Evolutionary conservation across 1,140 invertebrate species (phyloP).

Genomic region (Oedothorax gibbosus): DNA sequence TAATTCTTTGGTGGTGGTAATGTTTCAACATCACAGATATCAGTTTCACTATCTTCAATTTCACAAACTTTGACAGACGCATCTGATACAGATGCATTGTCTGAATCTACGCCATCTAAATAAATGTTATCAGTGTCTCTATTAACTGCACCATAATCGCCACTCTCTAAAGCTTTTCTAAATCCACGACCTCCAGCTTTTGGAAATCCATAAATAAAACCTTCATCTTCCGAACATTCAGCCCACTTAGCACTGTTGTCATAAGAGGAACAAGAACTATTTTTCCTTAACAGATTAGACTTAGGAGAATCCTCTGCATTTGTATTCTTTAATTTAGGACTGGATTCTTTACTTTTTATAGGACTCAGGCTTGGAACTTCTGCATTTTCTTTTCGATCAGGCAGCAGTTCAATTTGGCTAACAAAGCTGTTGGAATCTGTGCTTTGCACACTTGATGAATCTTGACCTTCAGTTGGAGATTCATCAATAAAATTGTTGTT

Average conservation of each 20-base stretch:
- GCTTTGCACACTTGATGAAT: slow-evolving; percentile 58
- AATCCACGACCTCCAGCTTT: slow-evolving; percentile 41
- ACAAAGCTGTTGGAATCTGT: slow-evolving; percentile 56
- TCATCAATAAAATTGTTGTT: slow-evolving; percentile 52
- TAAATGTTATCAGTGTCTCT: slow-evolving; percentile 33
- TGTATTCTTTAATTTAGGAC: slow-evolving; percentile 17
- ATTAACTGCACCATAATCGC: slow-evolving; percentile 45
- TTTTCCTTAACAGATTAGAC: slow-evolving; percentile 35
- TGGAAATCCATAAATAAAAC: slow-evolving; percentile 49
- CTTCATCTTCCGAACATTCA: slow-evolving; percentile 47
- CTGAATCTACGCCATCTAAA: slow-evolving; percentile 47
- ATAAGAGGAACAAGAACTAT: slow-evolving; percentile 33
- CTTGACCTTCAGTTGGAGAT: slow-evolving; percentile 53
- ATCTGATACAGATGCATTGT: slow-evolving; percentile 49
- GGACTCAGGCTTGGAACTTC: not conserved
- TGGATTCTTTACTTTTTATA: not conserved
- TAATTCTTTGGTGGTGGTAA: slow-evolving; percentile 59
- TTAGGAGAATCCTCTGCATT: slow-evolving; percentile 1
- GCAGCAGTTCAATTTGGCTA: slow-evolving; percentile 51
- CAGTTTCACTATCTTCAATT: slow-evolving; percentile 42
- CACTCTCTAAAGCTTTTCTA: slow-evolving; percentile 41
- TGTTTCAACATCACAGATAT: slow-evolving; percentile 55
- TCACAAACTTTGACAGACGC: slow-evolving; percentile 44
- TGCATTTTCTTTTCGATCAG: slow-evolving; percentile 9
- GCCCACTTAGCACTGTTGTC: slow-evolving; percentile 9